A percentile compares a stretch with the other conserved stretches of the same genome.
phyloP scores from a whole-genome alignment of 2,113 vertebrate species.

The Tapirus terrestris region DNA sequence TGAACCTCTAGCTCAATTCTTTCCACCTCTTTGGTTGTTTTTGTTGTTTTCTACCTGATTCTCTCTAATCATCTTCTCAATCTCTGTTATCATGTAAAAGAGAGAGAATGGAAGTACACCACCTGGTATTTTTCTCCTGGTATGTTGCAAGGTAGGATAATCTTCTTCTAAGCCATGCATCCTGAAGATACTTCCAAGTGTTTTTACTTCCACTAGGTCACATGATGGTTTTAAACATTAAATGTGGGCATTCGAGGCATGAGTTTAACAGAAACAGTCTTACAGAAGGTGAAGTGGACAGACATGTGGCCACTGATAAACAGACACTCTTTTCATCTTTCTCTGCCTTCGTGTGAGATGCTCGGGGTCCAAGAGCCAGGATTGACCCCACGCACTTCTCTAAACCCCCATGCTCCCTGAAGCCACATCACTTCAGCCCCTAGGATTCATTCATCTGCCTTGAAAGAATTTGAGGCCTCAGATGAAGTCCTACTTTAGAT shows the following conservation, averaged over 20 bases:
- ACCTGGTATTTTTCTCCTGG: background rate
- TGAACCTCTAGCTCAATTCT: background rate
- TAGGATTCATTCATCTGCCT: background rate
- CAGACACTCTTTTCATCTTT: background rate
- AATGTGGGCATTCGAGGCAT: background rate
- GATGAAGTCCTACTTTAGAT: background rate
- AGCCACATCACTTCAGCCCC: background rate
- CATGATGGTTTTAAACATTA: background rate
- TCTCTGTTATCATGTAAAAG: background rate
- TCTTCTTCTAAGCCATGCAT: background rate
- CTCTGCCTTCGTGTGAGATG: background rate
- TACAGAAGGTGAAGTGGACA: background rate
- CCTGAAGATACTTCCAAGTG: background rate
- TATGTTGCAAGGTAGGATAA: background rate
- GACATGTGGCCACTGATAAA: background rate
- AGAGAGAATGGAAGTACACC: background rate
- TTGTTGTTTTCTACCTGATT: background rate
- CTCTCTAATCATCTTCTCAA: background rate
- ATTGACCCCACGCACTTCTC: background rate
- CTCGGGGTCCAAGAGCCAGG: background rate
- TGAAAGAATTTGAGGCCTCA: background rate
- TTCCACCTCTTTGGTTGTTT: background rate
- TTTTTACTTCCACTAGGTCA: background rate
- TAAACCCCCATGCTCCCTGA: background rate
- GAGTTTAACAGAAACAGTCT: background rate